Base-by-base conservation (phyloP, 2,888 invertebrate genomes). In the Ectemnius cavifrons region DNA sequence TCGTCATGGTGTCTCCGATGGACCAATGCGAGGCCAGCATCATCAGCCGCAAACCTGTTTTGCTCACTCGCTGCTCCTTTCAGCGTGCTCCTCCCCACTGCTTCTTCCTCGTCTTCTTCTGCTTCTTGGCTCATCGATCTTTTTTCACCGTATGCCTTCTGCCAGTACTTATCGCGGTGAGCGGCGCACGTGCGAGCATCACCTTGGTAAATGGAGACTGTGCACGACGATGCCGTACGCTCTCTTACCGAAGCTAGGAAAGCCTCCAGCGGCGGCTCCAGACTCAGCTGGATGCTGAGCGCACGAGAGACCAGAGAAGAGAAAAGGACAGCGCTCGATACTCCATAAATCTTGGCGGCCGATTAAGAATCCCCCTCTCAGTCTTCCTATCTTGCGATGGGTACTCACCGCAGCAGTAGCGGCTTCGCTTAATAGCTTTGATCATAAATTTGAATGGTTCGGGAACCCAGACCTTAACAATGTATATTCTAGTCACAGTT, bases 131-230 rank as follows among this genome's bases (percentile, higher is more conserved):
- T 63, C 60, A 62, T 58, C 37, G 27, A 11, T 14, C 37, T 37
- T 37, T 37, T 37, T 37, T 37, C 37, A 59, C 20, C 56, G 11
- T 60, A 27, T 16, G 28, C 16, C 28, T 46, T 56, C 63, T 67
- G 67, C 67, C 68, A 74, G 60, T 60, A 77, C 77, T 83, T 71
- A 67, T 76, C 60, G 72, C 60, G 23, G 67, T 56, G 69, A 77
- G 71, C 61, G 67, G 83, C 88, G 88, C 88, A 87, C 88, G 88
- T 87, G 88, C 88, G 87, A 77, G 79, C 79, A 83, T 78, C 88
- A 87, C 85, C 85, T 87, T 76, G 74, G 79, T 66, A 83, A 85
- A 83, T 81, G 78, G 79, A 78, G 76, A 59, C 52, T 52, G n/a
- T 14, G 27, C 59, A 37, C 37, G 37, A 37, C 37, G 28, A 0